Conservation (phyloP, 2,113 vertebrate species). For the Saguinus midas region DNA sequence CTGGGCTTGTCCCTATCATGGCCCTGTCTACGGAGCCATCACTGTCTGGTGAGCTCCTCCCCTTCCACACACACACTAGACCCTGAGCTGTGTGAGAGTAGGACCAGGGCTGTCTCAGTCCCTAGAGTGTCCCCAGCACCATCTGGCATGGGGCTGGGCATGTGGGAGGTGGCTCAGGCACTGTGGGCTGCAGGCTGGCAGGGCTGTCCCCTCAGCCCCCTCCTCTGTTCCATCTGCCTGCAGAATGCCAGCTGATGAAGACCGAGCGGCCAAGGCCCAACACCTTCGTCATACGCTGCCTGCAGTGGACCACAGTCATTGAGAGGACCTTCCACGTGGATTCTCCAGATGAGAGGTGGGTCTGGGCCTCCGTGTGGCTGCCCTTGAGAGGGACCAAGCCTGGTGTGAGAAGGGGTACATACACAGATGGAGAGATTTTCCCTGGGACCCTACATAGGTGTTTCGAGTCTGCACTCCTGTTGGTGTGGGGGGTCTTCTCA, state of each 20-base stretch:
- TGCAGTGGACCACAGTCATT: conserved; percentile 97
- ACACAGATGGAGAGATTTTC: not conserved
- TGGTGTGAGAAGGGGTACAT: not conserved
- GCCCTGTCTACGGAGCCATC: not conserved
- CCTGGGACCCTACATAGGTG: not conserved
- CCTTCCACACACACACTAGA: no score
- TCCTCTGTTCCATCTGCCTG: not conserved
- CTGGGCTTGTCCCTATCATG: not conserved
- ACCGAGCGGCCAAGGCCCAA: conserved; percentile 94
- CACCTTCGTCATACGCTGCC: conserved; percentile 95
- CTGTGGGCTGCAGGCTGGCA: not conserved
- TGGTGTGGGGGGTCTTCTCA: no score
- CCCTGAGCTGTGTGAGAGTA: not conserved
- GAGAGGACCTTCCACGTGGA: conserved; percentile 97
- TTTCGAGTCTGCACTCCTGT: not conserved
- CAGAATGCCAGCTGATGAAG: conserved; percentile 85
- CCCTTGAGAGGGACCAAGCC: not conserved
- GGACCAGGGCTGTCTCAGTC: not conserved
- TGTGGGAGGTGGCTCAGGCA: not conserved
- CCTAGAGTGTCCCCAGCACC: not conserved
- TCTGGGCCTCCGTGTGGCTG: not conserved
- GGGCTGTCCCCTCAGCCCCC: not conserved
- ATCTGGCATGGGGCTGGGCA: not conserved
- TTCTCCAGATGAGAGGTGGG: conserved; percentile 90
- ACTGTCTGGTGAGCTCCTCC: not conserved